Evolutionary conservation across 2,113 vertebrate species (phyloP).

Genomic region (Calyptommatus sinebrachiatus): DNA sequence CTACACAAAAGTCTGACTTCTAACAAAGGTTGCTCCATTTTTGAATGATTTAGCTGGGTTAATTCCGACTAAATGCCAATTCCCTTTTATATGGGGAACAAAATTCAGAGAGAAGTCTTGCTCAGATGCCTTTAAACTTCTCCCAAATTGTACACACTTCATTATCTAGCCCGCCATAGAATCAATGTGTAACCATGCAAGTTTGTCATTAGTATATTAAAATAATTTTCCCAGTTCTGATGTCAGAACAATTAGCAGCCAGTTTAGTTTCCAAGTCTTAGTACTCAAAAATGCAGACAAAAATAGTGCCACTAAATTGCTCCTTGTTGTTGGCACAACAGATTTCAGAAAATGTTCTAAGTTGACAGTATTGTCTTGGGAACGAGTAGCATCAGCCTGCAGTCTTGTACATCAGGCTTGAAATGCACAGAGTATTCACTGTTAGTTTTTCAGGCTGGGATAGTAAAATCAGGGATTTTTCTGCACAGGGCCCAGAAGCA

Average conservation of each 20-base stretch:
- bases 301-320: neutral
- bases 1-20: no score
- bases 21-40: no score
- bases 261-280: neutral
- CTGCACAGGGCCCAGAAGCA: neutral
- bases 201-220: neutral
- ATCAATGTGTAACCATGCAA: neutral
- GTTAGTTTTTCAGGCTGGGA: neutral
- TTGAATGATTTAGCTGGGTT: no score
- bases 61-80: neutral
- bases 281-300: neutral
- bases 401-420: neutral
- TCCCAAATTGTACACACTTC: neutral
- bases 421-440: neutral
- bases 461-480: neutral
- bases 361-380: neutral
- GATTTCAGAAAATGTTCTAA: neutral
- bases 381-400: neutral
- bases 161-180: neutral
- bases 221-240: neutral
- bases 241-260: neutral
- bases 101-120: neutral
- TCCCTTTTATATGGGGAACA: neutral
- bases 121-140: neutral
- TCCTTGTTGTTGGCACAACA: neutral